Percentiles rank a stretch among this genome's conserved stretches.
phyloP scores from a whole-genome alignment of 2,888 invertebrate genomes.

The Rhaphigaster nebulosa region DNA sequence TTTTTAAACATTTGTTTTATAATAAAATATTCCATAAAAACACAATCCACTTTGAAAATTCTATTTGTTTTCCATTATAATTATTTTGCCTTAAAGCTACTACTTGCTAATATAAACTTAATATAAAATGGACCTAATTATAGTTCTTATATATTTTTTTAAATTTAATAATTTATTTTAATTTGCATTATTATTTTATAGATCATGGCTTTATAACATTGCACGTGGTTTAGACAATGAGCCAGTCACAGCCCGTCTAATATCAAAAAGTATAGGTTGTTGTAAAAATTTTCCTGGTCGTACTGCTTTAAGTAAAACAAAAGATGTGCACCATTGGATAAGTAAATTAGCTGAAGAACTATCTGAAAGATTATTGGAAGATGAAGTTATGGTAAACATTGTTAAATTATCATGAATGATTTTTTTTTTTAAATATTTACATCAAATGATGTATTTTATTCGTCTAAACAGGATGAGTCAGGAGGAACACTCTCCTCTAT shows the following conservation, averaged over 20 bases:
- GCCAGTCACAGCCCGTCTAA: conserved; percentile 85
- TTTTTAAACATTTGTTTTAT: background rate
- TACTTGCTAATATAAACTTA: too few species aligned
- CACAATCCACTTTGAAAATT: background rate
- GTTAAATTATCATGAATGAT: background rate
- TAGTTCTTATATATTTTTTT: too few species aligned
- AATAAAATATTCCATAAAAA: background rate
- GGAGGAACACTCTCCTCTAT: background rate
- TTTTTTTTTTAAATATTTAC: background rate
- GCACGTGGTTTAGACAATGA: conserved; percentile 90
- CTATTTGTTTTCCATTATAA: background rate
- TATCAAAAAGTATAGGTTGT: conserved; percentile 95
- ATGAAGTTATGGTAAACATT: conserved; percentile 71
- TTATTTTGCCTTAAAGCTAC: conserved; percentile 2
- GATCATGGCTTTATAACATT: conserved; percentile 87
- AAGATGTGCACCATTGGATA: conserved; percentile 84
- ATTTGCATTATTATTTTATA: conserved; percentile 67
- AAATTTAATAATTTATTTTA: background rate
- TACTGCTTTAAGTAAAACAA: conserved; percentile 77
- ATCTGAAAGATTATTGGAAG: conserved; percentile 84
- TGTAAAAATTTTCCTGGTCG: conserved; percentile 94
- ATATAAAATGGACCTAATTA: too few species aligned
- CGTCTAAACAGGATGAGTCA: background rate
- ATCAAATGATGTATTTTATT: conserved; percentile 6
- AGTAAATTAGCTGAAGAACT: conserved; percentile 86